Evolutionary conservation across 2,113 vertebrate species (phyloP), one percentile per base, ranked within the genome.

Genomic region (Silurus glanis): DNA sequence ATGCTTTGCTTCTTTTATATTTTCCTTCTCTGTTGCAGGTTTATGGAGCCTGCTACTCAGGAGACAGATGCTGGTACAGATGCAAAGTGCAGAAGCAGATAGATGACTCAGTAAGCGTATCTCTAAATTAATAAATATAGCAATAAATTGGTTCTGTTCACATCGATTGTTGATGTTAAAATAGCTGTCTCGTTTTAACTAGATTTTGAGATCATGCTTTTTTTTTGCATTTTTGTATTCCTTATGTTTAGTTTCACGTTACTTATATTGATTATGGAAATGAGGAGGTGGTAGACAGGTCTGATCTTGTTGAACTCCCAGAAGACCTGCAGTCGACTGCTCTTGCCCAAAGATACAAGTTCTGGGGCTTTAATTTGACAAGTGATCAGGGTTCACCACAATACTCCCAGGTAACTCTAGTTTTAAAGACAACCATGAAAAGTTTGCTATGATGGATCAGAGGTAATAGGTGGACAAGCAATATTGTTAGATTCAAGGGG

Each of bases 261-360:
- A 93, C 93, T 28, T 96, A 96, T 71, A 88, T 96, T 75, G 96
- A 96, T 89, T 96, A 95, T 90, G 94, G 95, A 91, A 97, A 97
- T 92, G 90, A 90, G 23, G 94, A 96, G 91, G 86, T 93, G 89
- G 90, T 95, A 69, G 93, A 90, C 84, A 91, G 92, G 80, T 93
- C 92, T 61, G 92, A 93, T 86, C 91, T 94, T 82, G 94, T 95
- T 74, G 94, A 96, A 90, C 95, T 96, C 86, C 93, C 95, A 81
- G 74, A 86, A 14, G 87, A 94, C 7, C 88, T 95, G 64, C 92
- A 93, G 0, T 92, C 90, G 86, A 90, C 91, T 0, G 84, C 91
- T 64, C 84, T 94, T 89, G 95, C 94, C 53, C 93, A 93, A 87
- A 96, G 94, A 86, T 95, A 94, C 64, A 93, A 85, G 62, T 94